phyloP scores from a whole-genome alignment of 2,113 vertebrate species.

The Hucho hucho region DNA sequence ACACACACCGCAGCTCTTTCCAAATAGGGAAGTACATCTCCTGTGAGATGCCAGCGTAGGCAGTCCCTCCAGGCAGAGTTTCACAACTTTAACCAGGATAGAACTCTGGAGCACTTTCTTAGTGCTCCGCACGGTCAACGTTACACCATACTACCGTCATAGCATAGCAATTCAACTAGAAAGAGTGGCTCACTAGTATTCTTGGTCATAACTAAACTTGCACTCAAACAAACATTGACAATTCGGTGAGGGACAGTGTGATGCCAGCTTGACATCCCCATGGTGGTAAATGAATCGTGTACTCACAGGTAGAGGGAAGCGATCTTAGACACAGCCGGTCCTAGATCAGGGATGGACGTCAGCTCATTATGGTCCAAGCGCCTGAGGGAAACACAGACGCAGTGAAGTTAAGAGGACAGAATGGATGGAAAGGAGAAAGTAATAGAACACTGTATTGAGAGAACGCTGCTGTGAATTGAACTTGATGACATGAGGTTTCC shows the following conservation, averaged over 20 bases:
- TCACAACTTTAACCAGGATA: conserved; percentile 54
- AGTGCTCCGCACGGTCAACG: neutral
- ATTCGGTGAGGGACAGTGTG: conserved; percentile 10
- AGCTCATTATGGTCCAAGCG: conserved; percentile 89
- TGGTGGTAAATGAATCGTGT: neutral
- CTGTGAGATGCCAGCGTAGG: conserved; percentile 57
- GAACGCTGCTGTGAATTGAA: neutral
- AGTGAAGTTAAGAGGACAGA: neutral
- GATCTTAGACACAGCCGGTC: conserved; percentile 71
- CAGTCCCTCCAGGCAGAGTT: conserved; percentile 61
- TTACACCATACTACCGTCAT: too few relatives aligned
- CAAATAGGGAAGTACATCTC: conserved; percentile 73
- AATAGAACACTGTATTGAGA: neutral
- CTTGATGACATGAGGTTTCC: too few relatives aligned
- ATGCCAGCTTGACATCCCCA: neutral
- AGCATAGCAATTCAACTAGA: too few relatives aligned
- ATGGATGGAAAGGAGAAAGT: neutral
- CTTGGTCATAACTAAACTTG: too few relatives aligned
- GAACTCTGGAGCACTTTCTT: conserved; percentile 25
- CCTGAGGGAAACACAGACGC: conserved; percentile 70
- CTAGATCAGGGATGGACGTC: conserved; percentile 84
- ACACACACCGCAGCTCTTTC: conserved; percentile 51
- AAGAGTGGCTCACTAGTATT: too few relatives aligned
- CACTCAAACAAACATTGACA: conserved; percentile 1
- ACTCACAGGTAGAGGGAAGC: conserved; percentile 90